phyloP scores from a whole-genome alignment of 1,140 invertebrate species.

The Calosoma granatense region DNA sequence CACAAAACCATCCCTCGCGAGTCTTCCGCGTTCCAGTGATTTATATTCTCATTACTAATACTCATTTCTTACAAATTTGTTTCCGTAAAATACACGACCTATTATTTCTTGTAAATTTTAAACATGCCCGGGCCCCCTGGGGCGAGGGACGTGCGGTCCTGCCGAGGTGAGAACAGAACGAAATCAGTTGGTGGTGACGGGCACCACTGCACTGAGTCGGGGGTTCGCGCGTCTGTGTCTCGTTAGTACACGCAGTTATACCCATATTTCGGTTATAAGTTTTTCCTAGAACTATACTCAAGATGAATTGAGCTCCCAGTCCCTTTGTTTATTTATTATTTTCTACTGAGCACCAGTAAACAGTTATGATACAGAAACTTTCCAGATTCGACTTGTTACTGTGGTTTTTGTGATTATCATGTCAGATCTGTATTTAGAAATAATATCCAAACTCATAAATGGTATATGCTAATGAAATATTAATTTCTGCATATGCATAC shows the following conservation, averaged over 20 bases:
- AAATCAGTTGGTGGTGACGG: not conserved
- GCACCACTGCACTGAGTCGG: too few species aligned
- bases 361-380: too few species aligned
- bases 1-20: not conserved
- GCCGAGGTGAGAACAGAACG: not conserved
- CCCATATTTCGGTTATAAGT: too few species aligned
- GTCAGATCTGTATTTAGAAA: not conserved
- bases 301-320: too few species aligned
- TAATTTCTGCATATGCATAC: not conserved
- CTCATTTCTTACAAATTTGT: slow-evolving; percentile 9
- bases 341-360: too few species aligned
- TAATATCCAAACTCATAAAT: not conserved
- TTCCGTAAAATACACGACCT: slow-evolving; percentile 3
- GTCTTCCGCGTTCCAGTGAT: not conserved
- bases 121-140: not conserved
- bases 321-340: too few species aligned
- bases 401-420: too few species aligned
- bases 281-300: too few species aligned
- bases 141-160: not conserved
- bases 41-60: slow-evolving; percentile 7
- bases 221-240: not conserved
- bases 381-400: too few species aligned
- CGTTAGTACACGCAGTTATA: not conserved
- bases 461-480: not conserved
- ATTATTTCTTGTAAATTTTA: not conserved